Percentiles rank a stretch among this genome's conserved stretches.
These are phyloP conservation scores for Poeciliopsis retropinna DNA, from an alignment of 2,113 vertebrate species.

Conservation along the genomic window DNA sequence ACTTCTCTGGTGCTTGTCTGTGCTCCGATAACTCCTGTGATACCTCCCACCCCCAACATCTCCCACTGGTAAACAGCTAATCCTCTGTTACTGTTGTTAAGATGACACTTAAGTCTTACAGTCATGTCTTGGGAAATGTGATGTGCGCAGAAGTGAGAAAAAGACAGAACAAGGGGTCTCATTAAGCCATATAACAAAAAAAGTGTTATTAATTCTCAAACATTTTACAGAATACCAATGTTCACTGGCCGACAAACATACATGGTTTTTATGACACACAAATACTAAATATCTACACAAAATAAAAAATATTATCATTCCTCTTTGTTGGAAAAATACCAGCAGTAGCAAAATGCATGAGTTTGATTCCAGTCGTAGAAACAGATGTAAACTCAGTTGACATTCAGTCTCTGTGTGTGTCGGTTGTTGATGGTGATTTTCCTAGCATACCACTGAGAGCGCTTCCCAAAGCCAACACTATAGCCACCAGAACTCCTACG, in stretches of 20 bases:
- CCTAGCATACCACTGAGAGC: slow-evolving; percentile 46
- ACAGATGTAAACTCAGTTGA: neutral
- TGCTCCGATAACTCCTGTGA: slow-evolving; percentile 24
- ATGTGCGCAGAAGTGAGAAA: slow-evolving; percentile 27
- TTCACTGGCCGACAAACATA: neutral
- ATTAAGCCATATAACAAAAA: slow-evolving; percentile 1
- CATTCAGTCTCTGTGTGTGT: slow-evolving; percentile 27
- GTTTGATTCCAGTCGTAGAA: neutral
- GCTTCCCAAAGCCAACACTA: slow-evolving; percentile 55
- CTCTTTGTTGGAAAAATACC: neutral
- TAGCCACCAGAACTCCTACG: slow-evolving; percentile 54
- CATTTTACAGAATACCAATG: neutral
- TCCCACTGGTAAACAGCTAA: slow-evolving; percentile 28
- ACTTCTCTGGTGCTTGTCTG: slow-evolving; percentile 1
- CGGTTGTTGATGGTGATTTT: slow-evolving; percentile 28
- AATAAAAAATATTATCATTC: neutral
- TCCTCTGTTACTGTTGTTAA: slow-evolving; percentile 76
- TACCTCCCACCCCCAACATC: slow-evolving; percentile 30
- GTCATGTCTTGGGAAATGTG: slow-evolving; percentile 64
- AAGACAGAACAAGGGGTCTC: neutral
- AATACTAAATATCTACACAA: neutral
- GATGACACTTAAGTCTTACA: slow-evolving; percentile 71
- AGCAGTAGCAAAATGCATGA: neutral
- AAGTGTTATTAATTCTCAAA: neutral
- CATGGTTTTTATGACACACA: neutral